These are phyloP conservation scores for Myzus persicae DNA, from an alignment of 1,140 invertebrate species.

Conservation along the genomic window DNA sequence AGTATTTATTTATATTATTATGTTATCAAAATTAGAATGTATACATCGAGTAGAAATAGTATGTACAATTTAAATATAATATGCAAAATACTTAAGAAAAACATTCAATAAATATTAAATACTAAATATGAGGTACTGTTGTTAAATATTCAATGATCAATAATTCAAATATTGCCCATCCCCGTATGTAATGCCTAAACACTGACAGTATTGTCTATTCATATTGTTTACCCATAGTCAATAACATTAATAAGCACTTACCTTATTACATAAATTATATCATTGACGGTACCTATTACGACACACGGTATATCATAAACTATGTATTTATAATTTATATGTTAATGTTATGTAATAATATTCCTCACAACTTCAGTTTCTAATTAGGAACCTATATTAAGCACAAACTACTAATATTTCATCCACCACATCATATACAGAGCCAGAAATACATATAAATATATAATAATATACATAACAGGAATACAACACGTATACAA, in stretches of 20 bases:
- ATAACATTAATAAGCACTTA: background rate
- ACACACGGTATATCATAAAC: background rate
- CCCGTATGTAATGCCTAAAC: background rate
- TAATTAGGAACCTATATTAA: background rate
- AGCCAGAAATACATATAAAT: background rate
- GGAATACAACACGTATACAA: background rate
- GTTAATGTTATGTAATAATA: slow-evolving; percentile 10
- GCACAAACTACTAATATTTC: background rate
- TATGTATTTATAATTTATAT: background rate
- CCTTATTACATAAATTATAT: background rate
- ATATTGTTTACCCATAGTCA: background rate
- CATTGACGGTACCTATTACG: background rate
- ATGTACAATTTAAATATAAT: background rate
- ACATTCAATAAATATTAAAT: too few relatives aligned
- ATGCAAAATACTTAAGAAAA: too few relatives aligned
- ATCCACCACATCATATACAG: background rate
- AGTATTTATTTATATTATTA: background rate
- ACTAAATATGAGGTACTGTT: too few relatives aligned
- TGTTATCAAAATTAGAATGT: background rate
- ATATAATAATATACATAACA: background rate
- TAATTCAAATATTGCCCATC: too few relatives aligned
- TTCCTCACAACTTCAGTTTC: background rate
- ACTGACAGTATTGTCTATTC: background rate
- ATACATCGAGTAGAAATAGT: background rate
- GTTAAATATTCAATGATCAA: too few relatives aligned